Base-by-base conservation (phyloP, 2,888 invertebrate genomes). In the Clusia tigrina region DNA sequence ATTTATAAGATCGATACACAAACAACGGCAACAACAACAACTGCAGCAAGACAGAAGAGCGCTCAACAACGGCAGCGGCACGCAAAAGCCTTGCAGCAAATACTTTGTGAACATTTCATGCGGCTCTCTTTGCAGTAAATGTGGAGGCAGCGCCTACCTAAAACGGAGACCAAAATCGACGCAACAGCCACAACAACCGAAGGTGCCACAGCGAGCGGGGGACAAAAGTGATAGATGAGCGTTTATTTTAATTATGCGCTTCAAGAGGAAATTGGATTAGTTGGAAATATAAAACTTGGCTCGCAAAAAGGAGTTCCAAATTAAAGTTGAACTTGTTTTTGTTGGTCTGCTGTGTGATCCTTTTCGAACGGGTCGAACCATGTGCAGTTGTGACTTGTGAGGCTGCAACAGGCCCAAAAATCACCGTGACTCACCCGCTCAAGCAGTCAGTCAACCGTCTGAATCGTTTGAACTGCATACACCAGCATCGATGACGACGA, bases 241-340 rank as follows among this genome's bases (percentile, higher is more conserved):
- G 58, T 67, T 67, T 65, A 67, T 65, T 67, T 67, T 67, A 67
- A 67, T 67, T 67, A 67, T 65, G 67, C 59, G 58, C 67, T 63
- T 63, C 58, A 59, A 59, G 46, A 58, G 60, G 58, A 64, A 64
- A 67, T 62, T 63, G 62, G 55, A 60, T 63, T 60, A 64, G 62
- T 51, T 54, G 53, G 18, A 37, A 37, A 22, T 18, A 56, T 54
- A 55, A 54, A 54, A 54, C 24, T 24, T 52, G 46, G 22, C n/a
- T 22, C 15, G 38, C 1, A 23, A 17, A n/a, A 42, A 42, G 6
- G 42, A n/a, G 9, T 42, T n/a, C n/a, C n/a, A n/a, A n/a, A n/a
- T n/a, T n/a, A 17, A 3, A 3, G 42, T 15, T 42, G 42, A 5
- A 6, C n/a, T 42, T 42, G 9, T 10, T 42, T 42, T 42, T 42